Evolutionary conservation across 2,797 vertebrate species (phyloP), one percentile per base, ranked within the genome.

Genomic region (Peromyscus melanophrys): DNA sequence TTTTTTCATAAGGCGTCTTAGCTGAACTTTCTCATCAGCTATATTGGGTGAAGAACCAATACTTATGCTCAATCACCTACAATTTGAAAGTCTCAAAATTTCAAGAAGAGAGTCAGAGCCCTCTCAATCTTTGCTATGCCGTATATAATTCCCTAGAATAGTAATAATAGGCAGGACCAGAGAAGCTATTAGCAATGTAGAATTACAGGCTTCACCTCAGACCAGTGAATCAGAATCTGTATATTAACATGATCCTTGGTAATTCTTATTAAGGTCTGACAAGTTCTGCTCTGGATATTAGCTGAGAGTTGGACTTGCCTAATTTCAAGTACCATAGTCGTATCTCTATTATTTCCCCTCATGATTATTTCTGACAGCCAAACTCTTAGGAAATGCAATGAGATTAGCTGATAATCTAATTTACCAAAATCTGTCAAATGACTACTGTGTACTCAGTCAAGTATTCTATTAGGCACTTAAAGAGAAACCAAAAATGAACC

Each of bases 171-270:
- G 19, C 55, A 81, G 40, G 37, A 81, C 2, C 27, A 88, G 43
- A 34, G 5, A 92, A 16, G 23, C 57, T 88, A 75, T 84, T 92
- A 90, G 52, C 93, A 95, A 89, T 49, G 13, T 49, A 95, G 71
- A 83, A 77, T 84, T 71, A 82, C 10, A 81, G 90, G 29, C 17
- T 49, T 37, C 25, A 67, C 29, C 21, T 31, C 65, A 90, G n/a
- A 81, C n/a, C 49, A 83, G 37, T 65, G 63, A 92, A 84, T 95
- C 43, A 93, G 63, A 94, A 90, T 87, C 29, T 90, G 12, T 67
- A 65, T 65, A 27, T 84, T 81, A 96, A 52, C 31, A 95, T 55
- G 29, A 80, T 80, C 43, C 6, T 17, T 80, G 16, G 43, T 46
- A 63, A 93, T 82, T 89, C 19, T 6, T 76, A 82, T 61, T 93